phyloP scores from a whole-genome alignment of 1,140 invertebrate genomes.

The Drosophila mayri region DNA sequence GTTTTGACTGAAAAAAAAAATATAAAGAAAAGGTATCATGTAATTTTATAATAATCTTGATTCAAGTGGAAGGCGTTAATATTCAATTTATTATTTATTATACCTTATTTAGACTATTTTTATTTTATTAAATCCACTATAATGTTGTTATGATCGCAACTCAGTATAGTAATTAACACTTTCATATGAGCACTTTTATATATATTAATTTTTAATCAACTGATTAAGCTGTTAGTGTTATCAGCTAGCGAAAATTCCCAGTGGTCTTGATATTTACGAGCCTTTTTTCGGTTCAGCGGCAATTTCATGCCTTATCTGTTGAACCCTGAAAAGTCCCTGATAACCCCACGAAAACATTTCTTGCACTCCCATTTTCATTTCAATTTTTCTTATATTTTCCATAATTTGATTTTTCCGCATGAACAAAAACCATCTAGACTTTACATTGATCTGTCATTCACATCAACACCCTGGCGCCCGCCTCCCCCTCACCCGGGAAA shows the following conservation, averaged over 20 bases:
- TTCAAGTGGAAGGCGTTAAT: background rate
- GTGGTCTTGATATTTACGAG: slow-evolving; percentile 11
- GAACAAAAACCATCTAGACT: slow-evolving; percentile 29
- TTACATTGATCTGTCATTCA: slow-evolving; percentile 42
- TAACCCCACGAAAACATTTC: slow-evolving; percentile 14
- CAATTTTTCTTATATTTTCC: background rate
- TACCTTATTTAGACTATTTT: too few species aligned
- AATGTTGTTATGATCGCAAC: background rate
- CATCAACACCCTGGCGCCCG: slow-evolving; percentile 4
- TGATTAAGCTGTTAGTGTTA: slow-evolving; percentile 10
- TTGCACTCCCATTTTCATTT: slow-evolving; percentile 14
- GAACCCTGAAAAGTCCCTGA: slow-evolving; percentile 6
- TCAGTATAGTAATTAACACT: background rate
- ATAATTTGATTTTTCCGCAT: slow-evolving; percentile 23
- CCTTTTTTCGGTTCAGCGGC: background rate
- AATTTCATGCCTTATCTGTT: slow-evolving; percentile 12
- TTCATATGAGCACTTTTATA: background rate
- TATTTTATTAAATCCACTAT: background rate
- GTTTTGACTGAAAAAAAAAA: background rate
- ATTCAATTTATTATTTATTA: background rate
- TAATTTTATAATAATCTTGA: background rate
- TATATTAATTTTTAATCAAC: slow-evolving; percentile 2
- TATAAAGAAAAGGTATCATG: background rate
- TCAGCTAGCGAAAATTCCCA: slow-evolving; percentile 29
- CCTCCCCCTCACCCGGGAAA: background rate